Percentiles rank a stretch among this genome's conserved stretches.
Conservation (phyloP, 2,113 vertebrate species). For the Atrichornis clamosus region DNA sequence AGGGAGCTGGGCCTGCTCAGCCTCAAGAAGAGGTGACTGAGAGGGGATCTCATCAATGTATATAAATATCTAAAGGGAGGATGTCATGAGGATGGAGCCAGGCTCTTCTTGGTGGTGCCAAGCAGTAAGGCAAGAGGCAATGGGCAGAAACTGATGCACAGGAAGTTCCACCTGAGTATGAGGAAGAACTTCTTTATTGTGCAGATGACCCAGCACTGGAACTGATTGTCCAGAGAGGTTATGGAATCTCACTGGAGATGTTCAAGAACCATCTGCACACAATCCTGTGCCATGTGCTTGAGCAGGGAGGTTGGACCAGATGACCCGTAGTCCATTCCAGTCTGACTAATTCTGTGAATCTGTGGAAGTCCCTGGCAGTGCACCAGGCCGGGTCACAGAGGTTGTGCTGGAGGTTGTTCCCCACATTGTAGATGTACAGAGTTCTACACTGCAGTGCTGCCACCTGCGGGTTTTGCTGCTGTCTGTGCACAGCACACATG, state of each 20-base stretch:
- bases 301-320: not conserved
- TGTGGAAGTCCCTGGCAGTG: not conserved
- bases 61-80: not conserved
- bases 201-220: not conserved
- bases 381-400: not conserved
- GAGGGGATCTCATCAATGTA: not conserved
- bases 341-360: not conserved
- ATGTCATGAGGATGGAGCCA: not conserved
- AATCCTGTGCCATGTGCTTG: not conserved
- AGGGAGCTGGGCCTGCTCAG: not conserved
- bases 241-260: not conserved
- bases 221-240: not conserved
- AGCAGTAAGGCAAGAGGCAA: not conserved
- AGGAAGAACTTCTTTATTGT: not conserved
- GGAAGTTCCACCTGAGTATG: not conserved
- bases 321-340: not conserved
- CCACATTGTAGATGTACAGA: too few relatives aligned
- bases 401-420: not conserved
- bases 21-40: not conserved
- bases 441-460: too few relatives aligned
- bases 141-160: not conserved
- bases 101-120: not conserved
- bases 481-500: not conserved
- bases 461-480: accelerated
- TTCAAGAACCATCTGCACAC: not conserved